A percentile compares a stretch with the other conserved stretches of the same genome.
phyloP scores from a whole-genome alignment of 1,140 invertebrate genomes.

The Tyrophagus putrescentiae region DNA sequence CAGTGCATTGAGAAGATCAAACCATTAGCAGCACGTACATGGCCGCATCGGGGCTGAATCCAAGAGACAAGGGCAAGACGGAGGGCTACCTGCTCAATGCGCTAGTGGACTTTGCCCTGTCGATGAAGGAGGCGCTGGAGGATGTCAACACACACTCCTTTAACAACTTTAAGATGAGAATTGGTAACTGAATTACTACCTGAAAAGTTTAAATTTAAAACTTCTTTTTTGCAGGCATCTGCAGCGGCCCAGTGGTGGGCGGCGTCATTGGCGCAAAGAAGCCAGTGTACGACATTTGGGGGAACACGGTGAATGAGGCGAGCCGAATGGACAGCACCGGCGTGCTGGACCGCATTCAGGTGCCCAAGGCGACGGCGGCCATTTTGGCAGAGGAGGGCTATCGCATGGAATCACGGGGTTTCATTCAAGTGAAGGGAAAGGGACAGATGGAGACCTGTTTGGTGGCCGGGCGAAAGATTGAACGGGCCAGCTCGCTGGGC shows the following conservation, averaged over 20 bases:
- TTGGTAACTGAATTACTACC: constrained; percentile 43
- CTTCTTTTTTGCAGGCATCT: constrained; percentile 48
- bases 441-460: constrained; percentile 88
- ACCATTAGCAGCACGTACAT: constrained; percentile 92
- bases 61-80: constrained; percentile 39
- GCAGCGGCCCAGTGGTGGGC: constrained; percentile 80
- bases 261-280: constrained; percentile 94
- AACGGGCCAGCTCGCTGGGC: constrained; percentile 36
- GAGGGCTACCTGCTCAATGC: constrained; percentile 53
- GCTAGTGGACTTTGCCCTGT: constrained; percentile 81
- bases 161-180: constrained; percentile 85
- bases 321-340: constrained; percentile 85
- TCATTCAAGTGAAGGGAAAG: constrained; percentile 81
- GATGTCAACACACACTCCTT: constrained; percentile 92
- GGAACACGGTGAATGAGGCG: constrained; percentile 87
- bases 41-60: constrained; percentile 91
- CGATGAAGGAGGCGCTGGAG: constrained; percentile 71
- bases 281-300: constrained; percentile 97
- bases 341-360: constrained; percentile 62
- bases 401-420: constrained; percentile 55
- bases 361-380: constrained; percentile 34
- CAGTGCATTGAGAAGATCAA: constrained; percentile 94
- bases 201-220: not conserved
- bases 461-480: constrained; percentile 46
- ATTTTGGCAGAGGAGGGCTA: constrained; percentile 54